Evolutionary conservation across 2,797 vertebrate genomes (phyloP).

Genomic region (Mus minutoides): DNA sequence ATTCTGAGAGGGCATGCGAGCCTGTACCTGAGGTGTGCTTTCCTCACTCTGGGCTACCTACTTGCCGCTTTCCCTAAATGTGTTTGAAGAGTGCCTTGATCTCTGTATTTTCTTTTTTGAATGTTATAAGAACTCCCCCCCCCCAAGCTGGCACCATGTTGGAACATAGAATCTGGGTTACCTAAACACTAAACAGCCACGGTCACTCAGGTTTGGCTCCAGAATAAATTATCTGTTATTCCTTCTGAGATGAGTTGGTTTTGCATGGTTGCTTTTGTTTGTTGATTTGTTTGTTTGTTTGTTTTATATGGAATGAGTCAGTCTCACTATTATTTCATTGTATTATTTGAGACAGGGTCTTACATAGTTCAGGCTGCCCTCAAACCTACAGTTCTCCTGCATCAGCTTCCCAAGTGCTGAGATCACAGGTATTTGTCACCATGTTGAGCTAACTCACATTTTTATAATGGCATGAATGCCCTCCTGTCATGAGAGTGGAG

Average conservation of each 20-base stretch:
- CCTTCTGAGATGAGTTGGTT: not conserved
- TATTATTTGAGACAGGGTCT: not conserved
- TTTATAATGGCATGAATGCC: not conserved
- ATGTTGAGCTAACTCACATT: not conserved
- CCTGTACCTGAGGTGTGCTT: too few species aligned
- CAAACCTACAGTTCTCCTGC: not conserved
- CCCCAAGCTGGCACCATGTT: not conserved
- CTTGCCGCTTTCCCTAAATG: not conserved
- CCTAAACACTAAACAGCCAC: not conserved
- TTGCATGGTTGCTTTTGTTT: not conserved
- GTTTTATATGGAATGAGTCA: not conserved
- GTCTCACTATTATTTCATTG: not conserved
- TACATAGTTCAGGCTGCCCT: not conserved
- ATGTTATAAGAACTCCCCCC: not conserved
- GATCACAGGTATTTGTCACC: not conserved
- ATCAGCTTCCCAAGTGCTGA: not conserved
- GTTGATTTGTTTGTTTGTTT: not conserved
- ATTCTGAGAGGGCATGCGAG: accelerated
- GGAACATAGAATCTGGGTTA: too few species aligned
- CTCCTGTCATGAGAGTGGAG: not conserved
- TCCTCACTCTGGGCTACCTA: too few species aligned
- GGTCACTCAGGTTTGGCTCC: not conserved
- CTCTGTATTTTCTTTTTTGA: not conserved
- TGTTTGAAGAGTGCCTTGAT: not conserved
- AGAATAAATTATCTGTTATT: not conserved